phyloP scores from a whole-genome alignment of 2,797 vertebrate species.

The Micromesistius poutassou region DNA sequence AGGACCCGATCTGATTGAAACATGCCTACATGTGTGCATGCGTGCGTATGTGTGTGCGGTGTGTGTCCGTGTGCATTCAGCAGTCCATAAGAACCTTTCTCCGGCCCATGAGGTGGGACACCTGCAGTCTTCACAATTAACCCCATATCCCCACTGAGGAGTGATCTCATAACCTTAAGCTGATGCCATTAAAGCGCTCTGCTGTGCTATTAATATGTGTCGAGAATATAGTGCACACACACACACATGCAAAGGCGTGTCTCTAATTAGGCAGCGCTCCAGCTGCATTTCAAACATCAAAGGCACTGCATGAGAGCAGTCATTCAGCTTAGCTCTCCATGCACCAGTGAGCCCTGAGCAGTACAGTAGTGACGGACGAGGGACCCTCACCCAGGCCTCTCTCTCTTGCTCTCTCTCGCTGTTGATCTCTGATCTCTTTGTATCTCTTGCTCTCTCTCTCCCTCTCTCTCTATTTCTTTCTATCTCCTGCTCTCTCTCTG shows the following conservation, averaged over 20 bases:
- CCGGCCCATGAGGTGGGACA: not conserved
- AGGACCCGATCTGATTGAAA: not conserved
- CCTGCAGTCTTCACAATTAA: conserved; percentile 12
- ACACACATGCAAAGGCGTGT: not conserved
- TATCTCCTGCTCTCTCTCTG: not conserved
- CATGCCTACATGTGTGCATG: not conserved
- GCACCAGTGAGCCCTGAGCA: conserved; percentile 41
- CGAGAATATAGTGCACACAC: conserved; percentile 8
- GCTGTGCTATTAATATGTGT: not conserved
- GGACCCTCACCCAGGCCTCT: conserved; percentile 26
- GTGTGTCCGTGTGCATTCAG: not conserved
- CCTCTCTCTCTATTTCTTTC: not conserved
- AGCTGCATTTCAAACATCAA: conserved; percentile 29
- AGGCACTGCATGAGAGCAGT: conserved; percentile 19
- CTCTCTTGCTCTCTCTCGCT: conserved; percentile 28
- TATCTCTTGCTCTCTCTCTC: not conserved
- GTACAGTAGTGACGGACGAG: conserved; percentile 38
- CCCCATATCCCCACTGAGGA: conserved; percentile 1
- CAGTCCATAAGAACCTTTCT: conserved; percentile 4
- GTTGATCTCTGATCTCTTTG: not conserved
- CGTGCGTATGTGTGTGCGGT: conserved; percentile 14
- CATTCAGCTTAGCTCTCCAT: conserved; percentile 31
- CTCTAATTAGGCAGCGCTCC: conserved; percentile 24
- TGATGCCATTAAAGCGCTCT: not conserved
- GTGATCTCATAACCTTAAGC: conserved; percentile 23